Percentiles rank a stretch among this genome's conserved stretches.
phyloP scores from a whole-genome alignment of 2,113 vertebrate genomes.

The Aspidoscelis tigris region DNA sequence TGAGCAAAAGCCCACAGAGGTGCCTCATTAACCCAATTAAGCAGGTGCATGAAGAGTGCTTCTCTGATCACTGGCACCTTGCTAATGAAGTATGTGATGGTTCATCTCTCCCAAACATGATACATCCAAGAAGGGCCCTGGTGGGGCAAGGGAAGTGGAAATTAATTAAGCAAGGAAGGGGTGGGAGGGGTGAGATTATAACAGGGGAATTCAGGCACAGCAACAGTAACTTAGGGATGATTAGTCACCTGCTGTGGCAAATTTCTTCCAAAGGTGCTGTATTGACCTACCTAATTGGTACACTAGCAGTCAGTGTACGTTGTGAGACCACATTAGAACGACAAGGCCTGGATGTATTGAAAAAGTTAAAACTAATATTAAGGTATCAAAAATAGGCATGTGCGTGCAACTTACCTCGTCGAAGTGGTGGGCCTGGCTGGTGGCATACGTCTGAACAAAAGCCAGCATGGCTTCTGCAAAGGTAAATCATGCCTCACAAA shows the following conservation, averaged over 20 bases:
- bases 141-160: conserved; percentile 82
- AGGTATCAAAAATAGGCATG: conserved; percentile 57
- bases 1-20: conserved; percentile 79
- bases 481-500: too few species aligned
- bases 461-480: too few species aligned
- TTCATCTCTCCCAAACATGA: conserved; percentile 94
- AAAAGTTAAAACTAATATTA: conserved; percentile 19
- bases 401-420: too few species aligned
- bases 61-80: conserved; percentile 91
- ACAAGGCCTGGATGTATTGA: too few species aligned
- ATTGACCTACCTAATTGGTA: too few species aligned
- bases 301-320: too few species aligned
- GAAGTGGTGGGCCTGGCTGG: too few species aligned
- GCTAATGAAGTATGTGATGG: conserved; percentile 89
- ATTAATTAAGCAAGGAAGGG: conserved; percentile 93
- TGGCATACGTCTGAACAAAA: too few species aligned
- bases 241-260: conserved; percentile 72
- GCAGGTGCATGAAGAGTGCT: conserved; percentile 88
- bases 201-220: conserved; percentile 83
- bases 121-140: conserved; percentile 85
- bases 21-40: conserved; percentile 91
- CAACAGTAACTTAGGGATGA: conserved; percentile 79
- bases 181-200: conserved; percentile 89
- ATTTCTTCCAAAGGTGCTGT: conserved; percentile 68
- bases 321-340: too few species aligned